Percentiles rank a stretch among this genome's conserved stretches.
Conservation (phyloP, 2,113 vertebrate genomes). For the Stegastes partitus region DNA sequence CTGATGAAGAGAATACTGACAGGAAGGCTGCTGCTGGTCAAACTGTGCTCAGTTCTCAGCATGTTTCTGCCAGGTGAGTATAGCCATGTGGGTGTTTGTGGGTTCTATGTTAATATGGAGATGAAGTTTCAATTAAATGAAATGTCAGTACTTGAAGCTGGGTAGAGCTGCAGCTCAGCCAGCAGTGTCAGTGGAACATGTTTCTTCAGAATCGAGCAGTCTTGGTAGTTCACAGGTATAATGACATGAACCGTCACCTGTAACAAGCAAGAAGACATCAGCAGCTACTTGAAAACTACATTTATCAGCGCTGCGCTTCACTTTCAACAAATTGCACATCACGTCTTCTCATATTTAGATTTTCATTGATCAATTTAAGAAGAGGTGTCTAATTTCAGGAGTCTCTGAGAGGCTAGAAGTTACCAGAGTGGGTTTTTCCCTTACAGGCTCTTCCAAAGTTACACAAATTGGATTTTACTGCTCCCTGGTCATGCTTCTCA, state of each 20-base stretch:
- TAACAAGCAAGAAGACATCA: background rate
- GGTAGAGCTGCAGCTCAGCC: background rate
- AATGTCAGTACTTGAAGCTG: background rate
- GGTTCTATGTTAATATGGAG: constrained; percentile 1
- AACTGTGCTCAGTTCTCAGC: background rate
- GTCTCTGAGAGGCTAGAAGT: background rate
- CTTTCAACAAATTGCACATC: background rate
- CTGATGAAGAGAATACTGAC: background rate
- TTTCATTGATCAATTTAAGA: background rate
- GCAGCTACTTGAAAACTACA: background rate
- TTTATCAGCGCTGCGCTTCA: background rate
- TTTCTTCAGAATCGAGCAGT: background rate
- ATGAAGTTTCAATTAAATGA: constrained; percentile 23
- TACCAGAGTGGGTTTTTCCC: background rate
- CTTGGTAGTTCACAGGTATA: background rate
- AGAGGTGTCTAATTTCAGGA: too few relatives aligned
- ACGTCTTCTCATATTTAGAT: background rate
- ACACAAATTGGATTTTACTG: background rate
- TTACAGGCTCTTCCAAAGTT: background rate
- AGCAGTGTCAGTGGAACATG: background rate
- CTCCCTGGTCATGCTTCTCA: background rate
- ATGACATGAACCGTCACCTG: background rate
- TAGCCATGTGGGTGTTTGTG: constrained; percentile 23
- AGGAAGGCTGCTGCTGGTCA: background rate
- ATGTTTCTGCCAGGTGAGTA: constrained; percentile 1